phyloP scores from a whole-genome alignment of 2,888 invertebrate species.

The Polymixis flavicincta region DNA sequence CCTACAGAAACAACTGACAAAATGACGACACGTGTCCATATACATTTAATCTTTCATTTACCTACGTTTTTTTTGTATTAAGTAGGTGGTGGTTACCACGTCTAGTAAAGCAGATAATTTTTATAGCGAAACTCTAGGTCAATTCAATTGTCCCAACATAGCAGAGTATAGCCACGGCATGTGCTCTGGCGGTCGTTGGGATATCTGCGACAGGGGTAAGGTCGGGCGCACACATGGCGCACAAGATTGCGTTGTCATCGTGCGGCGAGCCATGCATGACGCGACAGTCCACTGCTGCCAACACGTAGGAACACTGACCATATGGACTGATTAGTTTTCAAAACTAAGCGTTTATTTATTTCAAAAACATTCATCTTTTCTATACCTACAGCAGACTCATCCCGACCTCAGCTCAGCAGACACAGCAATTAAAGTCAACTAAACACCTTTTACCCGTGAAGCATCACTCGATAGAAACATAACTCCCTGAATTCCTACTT shows the following conservation, averaged over 20 bases:
- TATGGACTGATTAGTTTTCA: not conserved
- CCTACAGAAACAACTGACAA: not conserved
- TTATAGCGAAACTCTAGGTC: not conserved
- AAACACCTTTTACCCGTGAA: not conserved
- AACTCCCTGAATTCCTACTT: not conserved
- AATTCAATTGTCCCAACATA: not conserved
- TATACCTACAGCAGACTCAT: not conserved
- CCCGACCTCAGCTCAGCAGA: not conserved
- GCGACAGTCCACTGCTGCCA: not conserved
- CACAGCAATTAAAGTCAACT: not conserved
- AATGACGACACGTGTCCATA: not conserved
- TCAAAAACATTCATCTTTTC: constrained; percentile 2
- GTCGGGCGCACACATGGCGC: not conserved
- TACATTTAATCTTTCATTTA: not conserved
- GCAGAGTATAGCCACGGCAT: not conserved
- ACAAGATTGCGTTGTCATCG: not conserved
- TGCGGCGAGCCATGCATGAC: not conserved
- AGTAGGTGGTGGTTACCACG: not conserved
- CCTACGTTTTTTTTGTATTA: too few species aligned
- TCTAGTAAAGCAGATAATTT: not conserved
- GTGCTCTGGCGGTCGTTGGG: not conserved
- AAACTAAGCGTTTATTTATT: constrained; percentile 3
- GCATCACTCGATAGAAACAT: not conserved
- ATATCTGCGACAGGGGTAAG: not conserved
- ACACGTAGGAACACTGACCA: too few species aligned